phyloP scores from a whole-genome alignment of 2,797 vertebrate genomes.

The Alauda arvensis region DNA sequence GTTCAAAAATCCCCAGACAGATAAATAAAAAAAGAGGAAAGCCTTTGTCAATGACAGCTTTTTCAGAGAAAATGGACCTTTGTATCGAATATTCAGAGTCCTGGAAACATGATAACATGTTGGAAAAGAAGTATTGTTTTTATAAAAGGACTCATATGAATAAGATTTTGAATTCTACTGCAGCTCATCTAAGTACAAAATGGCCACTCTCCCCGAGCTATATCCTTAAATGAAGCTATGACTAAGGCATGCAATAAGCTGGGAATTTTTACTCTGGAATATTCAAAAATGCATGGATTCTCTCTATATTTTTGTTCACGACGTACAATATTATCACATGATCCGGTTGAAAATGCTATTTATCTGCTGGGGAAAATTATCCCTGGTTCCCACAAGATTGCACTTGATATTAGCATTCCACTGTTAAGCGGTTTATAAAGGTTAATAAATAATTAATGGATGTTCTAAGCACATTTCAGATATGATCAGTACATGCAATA shows the following conservation, averaged over 20 bases:
- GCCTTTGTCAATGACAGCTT: not conserved
- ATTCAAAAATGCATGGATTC: not conserved
- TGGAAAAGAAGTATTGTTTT: not conserved
- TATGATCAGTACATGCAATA: constrained; percentile 14
- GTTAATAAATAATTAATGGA: constrained; percentile 39
- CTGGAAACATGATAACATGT: not conserved
- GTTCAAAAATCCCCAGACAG: not conserved
- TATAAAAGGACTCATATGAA: not conserved
- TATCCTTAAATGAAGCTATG: not conserved
- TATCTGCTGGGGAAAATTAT: not conserved
- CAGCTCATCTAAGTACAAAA: not conserved
- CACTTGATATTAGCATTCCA: not conserved
- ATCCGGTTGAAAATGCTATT: not conserved
- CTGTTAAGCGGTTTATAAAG: not conserved
- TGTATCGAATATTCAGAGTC: not conserved
- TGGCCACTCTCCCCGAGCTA: not conserved
- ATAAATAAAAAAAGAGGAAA: not conserved
- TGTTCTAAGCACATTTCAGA: constrained; percentile 10
- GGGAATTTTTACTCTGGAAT: not conserved
- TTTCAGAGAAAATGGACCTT: not conserved
- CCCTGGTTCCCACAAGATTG: not conserved
- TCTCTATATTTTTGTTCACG: not conserved
- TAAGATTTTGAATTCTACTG: not conserved
- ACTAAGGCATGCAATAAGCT: not conserved
- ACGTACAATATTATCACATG: not conserved